Evolutionary conservation across 2,113 vertebrate species (phyloP).

Genomic region (Elaphurus davidianus): DNA sequence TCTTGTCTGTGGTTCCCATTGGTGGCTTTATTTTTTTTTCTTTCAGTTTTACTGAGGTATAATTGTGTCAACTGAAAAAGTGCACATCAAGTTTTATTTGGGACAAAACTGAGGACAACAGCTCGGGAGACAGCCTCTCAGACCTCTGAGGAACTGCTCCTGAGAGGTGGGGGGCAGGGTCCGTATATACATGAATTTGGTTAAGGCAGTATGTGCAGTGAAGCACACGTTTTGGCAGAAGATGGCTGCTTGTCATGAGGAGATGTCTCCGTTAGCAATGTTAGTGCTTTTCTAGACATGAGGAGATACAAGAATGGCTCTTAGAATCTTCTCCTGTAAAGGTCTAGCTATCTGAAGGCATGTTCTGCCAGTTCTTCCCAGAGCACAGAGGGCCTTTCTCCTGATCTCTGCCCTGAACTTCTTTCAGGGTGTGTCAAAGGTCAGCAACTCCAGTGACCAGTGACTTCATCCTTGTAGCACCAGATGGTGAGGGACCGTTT

Average conservation of each 20-base stretch:
- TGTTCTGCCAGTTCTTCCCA: not conserved
- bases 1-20: constrained; percentile 29
- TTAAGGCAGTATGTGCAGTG: fast-evolving
- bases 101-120: not conserved
- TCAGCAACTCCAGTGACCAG: not conserved
- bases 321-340: not conserved
- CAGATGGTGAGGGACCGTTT: not conserved
- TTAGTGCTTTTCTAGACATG: not conserved
- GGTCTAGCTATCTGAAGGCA: not conserved
- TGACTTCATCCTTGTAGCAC: not conserved
- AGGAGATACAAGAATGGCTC: not conserved
- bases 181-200: fast-evolving
- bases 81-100: not conserved
- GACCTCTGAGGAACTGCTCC: not conserved
- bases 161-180: not conserved
- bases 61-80: not conserved
- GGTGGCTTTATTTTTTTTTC: not conserved
- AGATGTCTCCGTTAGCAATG: not conserved
- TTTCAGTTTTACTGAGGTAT: not conserved
- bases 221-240: not conserved
- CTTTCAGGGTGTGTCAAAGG: not conserved
- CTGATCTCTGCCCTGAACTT: not conserved
- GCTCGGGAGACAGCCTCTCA: not conserved
- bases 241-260: not conserved
- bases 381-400: not conserved